Base-by-base conservation (phyloP, 2,797 vertebrate genomes). In the Thamnophis elegans region DNA sequence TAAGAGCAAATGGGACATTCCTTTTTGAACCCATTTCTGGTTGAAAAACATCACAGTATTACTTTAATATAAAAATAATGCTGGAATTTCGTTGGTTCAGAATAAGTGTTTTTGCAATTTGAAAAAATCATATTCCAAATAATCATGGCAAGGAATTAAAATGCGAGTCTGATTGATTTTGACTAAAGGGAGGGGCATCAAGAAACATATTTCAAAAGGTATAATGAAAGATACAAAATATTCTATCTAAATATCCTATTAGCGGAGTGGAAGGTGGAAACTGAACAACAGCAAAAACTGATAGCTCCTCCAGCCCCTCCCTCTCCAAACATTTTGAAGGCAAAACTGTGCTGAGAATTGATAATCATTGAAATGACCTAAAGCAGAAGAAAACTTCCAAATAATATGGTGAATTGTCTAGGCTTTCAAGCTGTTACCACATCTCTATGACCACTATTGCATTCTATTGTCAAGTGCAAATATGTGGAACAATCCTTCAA, bases 391-490 rank as follows among this genome's bases (percentile, higher is more conserved):
- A 86, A 16, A 42, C 12, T 12, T 5, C 20, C 22, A 59, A 26
- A 73, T 58, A 6, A 22, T 51, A 32, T 22, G 85, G 9, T 7
- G 28, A 59, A 55, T 86, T 73, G 51, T 86, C 56, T 5, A 42
- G 78, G 42, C 78, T 87, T 93, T 89, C 59, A 90, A 14, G 78
- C 94, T 51, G 0, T 12, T 0, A 90, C 93, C 92, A 94, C 94
- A 86, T 96, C 96, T 96, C 94, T 96, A 92, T 96, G 96, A 92
- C 91, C 92, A 36, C 20, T 62, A 95, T 96, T 92, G 94, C 95
- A 6, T 91, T n/a, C 91, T 73, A 25, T 91, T 96, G 96, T 91
- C 95, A 94, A 68, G 42, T 93, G 91, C 0, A 0, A 51, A 1
- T 91, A 86, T 68, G 59, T 68, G 65, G 55, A 95, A 91, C 93